A percentile compares a stretch with the other conserved stretches of the same genome.
Conservation (phyloP, 2,797 vertebrate species). For the Artibeus lituratus region DNA sequence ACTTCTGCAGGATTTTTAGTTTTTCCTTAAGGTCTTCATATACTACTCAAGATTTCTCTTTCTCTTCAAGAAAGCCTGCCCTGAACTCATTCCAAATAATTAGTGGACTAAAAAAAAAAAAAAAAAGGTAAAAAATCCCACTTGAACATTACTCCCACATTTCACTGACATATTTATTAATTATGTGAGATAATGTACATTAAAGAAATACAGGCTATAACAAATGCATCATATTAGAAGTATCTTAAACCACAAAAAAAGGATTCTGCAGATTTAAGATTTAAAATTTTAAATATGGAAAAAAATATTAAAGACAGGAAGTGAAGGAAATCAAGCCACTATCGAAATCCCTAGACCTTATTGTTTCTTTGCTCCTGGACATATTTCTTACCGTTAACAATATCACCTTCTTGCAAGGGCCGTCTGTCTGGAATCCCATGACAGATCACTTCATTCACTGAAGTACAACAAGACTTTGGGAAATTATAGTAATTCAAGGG, state of each 20-base stretch:
- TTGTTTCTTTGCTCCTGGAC: not conserved
- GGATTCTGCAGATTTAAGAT: not conserved
- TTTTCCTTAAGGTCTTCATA: not conserved
- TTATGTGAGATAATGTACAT: not conserved
- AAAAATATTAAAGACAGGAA: not conserved
- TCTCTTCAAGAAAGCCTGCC: not conserved
- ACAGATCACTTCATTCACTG: conserved; percentile 99
- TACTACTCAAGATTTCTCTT: not conserved
- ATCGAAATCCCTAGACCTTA: not conserved
- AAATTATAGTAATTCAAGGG: conserved; percentile 99
- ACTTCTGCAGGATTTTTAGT: not conserved
- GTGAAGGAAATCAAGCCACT: not conserved
- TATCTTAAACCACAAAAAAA: not conserved
- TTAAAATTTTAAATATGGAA: conserved; percentile 20
- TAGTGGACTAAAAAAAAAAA: not conserved
- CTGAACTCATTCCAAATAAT: conserved; percentile 9
- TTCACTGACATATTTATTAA: not conserved
- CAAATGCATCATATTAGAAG: not conserved
- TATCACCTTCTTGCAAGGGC: conserved; percentile 94
- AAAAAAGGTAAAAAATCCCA: not conserved
- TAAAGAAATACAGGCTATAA: not conserved
- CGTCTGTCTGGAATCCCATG: conserved; percentile 98
- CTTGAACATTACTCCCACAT: not conserved
- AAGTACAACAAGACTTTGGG: conserved; percentile 98
- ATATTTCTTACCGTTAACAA: conserved; percentile 92